Percentiles rank a stretch among this genome's conserved stretches.
These are phyloP conservation scores for Lepus timidus DNA, from an alignment of 2,113 vertebrate genomes.

Conservation along the genomic window DNA sequence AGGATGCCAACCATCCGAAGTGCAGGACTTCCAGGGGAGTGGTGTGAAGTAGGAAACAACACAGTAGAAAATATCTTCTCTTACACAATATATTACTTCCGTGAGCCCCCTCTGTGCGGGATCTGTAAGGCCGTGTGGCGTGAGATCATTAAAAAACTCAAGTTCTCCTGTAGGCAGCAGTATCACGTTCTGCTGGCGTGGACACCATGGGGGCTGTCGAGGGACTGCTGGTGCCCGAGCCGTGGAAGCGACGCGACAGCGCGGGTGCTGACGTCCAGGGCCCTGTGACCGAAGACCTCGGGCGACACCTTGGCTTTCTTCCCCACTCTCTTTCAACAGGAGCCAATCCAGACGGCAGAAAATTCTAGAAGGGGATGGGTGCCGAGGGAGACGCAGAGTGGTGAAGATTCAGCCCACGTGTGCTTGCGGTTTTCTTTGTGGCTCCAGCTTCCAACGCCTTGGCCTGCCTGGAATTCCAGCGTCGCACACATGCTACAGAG, in stretches of 20 bases:
- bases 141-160: background rate
- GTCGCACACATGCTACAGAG: background rate
- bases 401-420: rapidly evolving
- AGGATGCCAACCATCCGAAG: background rate
- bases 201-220: background rate
- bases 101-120: background rate
- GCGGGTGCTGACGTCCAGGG: background rate
- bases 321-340: background rate
- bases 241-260: rapidly evolving
- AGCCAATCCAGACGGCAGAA: background rate
- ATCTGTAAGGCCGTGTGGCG: constrained; percentile 61
- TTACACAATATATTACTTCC: background rate
- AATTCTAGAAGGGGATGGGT: background rate
- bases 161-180: background rate
- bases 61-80: constrained; percentile 7
- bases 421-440: background rate
- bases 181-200: background rate
- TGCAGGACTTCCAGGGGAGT: background rate
- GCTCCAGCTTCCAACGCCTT: background rate
- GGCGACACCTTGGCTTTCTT: background rate
- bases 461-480: background rate
- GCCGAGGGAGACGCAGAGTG: background rate
- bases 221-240: background rate
- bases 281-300: background rate
- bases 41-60: constrained; percentile 22